Percentiles rank a stretch among this genome's conserved stretches.
These are phyloP conservation scores for Ostrea denselamellosa DNA, from an alignment of 1,140 invertebrate genomes.

Conservation along the genomic window DNA sequence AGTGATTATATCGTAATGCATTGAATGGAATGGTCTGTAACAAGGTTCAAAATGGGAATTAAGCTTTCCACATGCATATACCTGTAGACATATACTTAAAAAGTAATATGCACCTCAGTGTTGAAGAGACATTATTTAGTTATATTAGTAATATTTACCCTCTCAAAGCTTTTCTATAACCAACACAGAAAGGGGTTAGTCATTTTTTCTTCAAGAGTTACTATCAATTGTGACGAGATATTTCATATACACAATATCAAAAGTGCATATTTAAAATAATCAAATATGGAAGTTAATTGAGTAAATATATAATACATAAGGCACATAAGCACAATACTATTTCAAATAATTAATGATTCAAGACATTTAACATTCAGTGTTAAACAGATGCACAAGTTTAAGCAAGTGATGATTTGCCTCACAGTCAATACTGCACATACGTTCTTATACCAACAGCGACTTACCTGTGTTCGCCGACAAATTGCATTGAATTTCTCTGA, in stretches of 20 bases:
- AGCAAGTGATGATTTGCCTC: not conserved
- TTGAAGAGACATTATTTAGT: not conserved
- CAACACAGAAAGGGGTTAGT: not conserved
- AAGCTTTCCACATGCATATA: conserved; percentile 8
- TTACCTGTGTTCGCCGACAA: conserved; percentile 90
- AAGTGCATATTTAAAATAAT: too few relatives aligned
- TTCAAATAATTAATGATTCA: too few relatives aligned
- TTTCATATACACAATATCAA: too few relatives aligned
- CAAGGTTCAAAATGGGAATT: not conserved
- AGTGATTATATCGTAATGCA: not conserved
- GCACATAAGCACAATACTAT: too few relatives aligned
- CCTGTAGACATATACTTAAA: not conserved
- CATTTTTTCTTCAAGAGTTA: too few relatives aligned
- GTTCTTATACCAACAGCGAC: conserved; percentile 44
- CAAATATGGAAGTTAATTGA: too few relatives aligned
- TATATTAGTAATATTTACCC: not conserved
- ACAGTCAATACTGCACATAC: not conserved
- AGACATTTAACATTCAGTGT: not conserved
- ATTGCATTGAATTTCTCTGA: conserved; percentile 97
- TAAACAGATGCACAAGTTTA: not conserved
- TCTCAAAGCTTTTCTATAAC: conserved; percentile 12
- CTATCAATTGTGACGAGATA: too few relatives aligned
- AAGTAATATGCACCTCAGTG: not conserved
- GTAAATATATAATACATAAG: too few relatives aligned
- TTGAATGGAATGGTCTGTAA: not conserved